A percentile compares a stretch with the other conserved stretches of the same genome.
Conservation (phyloP, 92 coral and sea anemone genomes). For the Diadumene lineata region DNA sequence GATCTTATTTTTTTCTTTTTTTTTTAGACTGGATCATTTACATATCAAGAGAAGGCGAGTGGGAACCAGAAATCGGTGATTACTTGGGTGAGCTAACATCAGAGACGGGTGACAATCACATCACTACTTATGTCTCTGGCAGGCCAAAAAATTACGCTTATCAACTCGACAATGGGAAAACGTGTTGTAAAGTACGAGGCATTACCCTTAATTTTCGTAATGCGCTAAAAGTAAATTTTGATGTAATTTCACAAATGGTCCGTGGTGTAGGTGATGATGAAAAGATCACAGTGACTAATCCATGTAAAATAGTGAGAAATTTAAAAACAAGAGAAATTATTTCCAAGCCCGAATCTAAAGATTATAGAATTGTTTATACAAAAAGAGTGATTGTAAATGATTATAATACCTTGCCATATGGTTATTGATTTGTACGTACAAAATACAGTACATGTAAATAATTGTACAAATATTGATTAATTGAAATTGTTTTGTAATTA, state of each 20-base stretch:
- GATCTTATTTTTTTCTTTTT: background rate
- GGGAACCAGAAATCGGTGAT: no score
- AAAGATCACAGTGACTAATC: slow-evolving; percentile 2
- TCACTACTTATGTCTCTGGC: slow-evolving; percentile 47
- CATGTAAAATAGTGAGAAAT: slow-evolving; percentile 24
- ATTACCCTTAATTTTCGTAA: slow-evolving; percentile 34
- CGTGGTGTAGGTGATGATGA: background rate
- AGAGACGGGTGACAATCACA: no score
- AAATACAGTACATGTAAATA: background rate
- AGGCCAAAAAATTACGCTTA: slow-evolving; percentile 55
- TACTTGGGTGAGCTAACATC: slow-evolving; percentile 31
- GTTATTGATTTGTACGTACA: slow-evolving; percentile 6
- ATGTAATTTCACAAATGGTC: slow-evolving; percentile 7
- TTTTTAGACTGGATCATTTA: slow-evolving; percentile 33
- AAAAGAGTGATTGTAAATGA: slow-evolving; percentile 27
- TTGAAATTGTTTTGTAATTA: background rate
- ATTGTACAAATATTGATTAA: background rate
- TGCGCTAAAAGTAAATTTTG: slow-evolving; percentile 19
- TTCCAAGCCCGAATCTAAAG: slow-evolving; percentile 10
- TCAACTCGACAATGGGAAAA: slow-evolving; percentile 14
- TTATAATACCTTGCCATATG: slow-evolving; percentile 37
- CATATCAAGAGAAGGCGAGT: slow-evolving; percentile 4
- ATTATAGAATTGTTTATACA: slow-evolving; percentile 37
- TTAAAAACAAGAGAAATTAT: slow-evolving; percentile 14
- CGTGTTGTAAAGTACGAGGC: slow-evolving; percentile 39